Base-by-base conservation (phyloP, 2,113 vertebrate species). In the Formicarius rufipectus region DNA sequence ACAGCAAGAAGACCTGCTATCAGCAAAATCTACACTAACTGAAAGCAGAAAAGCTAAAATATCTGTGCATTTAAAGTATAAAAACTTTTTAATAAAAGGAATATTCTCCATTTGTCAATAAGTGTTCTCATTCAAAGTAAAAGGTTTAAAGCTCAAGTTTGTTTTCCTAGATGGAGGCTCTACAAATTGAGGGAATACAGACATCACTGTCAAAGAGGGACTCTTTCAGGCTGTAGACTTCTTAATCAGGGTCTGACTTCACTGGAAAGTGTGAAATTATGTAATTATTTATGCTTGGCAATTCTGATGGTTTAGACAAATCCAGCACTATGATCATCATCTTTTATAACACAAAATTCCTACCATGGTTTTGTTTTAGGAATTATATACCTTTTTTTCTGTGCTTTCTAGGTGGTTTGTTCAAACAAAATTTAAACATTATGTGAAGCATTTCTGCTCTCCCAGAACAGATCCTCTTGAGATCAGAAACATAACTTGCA, bases 181-280 rank as follows among this genome's bases (percentile, higher is more conserved):
- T 50, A 60, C 53, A 72, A 71, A 80, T 60, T 79, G 91, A 83
- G 68, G 66, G 69, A 96, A 96, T 55, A 90, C 76, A 96, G 94
- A 94, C 75, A 89, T 91, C 82, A 94, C 73, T 91, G 81, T 86
- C 87, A 60, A 39, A 67, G 44, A 90, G 66, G 18, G 68, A 90
- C 67, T 86, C 80, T 81, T 78, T 64, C 16, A 50, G 87, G 80
- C 90, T 97, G 92, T 95, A 93, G 95, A 14, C 76, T 90, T 79
- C 90, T 90, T 96, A 91, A 95, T 93, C 82, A 87, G 79, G 80
- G 59, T 87, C 93, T 96, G 78, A 93, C 89, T 97, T 88, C 53
- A 84, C 42, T 87, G 84, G 67, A 73, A 96, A 95, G 81, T 89
- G 90, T 93, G 92, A 95, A 90, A 91, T 95, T 86, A 89, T 89